A percentile compares a stretch with the other conserved stretches of the same genome.
These are phyloP conservation scores for Drosophila histrio DNA, from an alignment of 2,888 invertebrate genomes.

Conservation along the genomic window DNA sequence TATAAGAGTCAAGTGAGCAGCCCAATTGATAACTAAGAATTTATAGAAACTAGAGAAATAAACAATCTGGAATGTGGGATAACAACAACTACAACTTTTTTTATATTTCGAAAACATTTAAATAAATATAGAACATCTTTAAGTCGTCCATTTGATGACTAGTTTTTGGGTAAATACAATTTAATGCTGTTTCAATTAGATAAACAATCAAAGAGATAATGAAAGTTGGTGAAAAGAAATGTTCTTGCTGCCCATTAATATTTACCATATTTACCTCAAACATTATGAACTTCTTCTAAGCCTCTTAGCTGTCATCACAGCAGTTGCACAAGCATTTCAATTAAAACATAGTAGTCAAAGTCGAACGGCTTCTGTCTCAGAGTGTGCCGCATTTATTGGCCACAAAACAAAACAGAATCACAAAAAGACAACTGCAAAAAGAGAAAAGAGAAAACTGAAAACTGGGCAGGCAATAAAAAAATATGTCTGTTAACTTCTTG, in stretches of 20 bases:
- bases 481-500: conserved; percentile 34
- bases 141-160: background rate
- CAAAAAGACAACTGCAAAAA: conserved; percentile 17
- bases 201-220: conserved; percentile 23
- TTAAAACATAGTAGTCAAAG: conserved; percentile 65
- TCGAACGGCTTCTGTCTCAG: conserved; percentile 28
- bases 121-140: background rate
- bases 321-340: conserved; percentile 69
- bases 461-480: conserved; percentile 7
- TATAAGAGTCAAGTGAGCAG: too few species aligned
- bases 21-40: background rate
- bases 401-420: conserved; percentile 40
- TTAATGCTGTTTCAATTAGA: conserved; percentile 53
- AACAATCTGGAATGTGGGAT: background rate
- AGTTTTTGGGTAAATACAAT: conserved; percentile 1
- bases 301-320: conserved; percentile 56
- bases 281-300: conserved; percentile 70
- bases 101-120: too few species aligned
- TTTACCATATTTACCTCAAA: conserved; percentile 48
- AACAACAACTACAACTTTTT: background rate
- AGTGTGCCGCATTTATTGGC: conserved; percentile 53
- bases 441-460: conserved; percentile 12
- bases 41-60: background rate
- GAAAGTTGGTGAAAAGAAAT: conserved; percentile 11
- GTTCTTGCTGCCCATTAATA: conserved; percentile 43